phyloP scores from a whole-genome alignment of 2,888 invertebrate genomes.

The Pantelozetes paolii region DNA sequence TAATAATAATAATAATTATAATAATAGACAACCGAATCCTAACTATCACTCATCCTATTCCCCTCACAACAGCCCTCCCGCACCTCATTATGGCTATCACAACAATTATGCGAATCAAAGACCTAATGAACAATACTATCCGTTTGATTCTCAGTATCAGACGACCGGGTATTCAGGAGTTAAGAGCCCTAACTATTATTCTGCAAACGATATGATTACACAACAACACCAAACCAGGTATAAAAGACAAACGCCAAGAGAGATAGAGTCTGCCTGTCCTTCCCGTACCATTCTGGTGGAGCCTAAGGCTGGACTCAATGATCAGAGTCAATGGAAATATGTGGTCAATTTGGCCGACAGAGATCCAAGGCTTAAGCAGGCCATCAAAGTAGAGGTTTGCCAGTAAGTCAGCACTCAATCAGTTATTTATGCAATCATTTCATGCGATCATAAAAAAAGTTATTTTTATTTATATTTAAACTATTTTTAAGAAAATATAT shows the following conservation, averaged over 20 bases:
- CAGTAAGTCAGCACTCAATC: constrained; percentile 44
- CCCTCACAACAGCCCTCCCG: neutral
- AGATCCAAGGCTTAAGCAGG: constrained; percentile 47
- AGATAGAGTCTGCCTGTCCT: constrained; percentile 43
- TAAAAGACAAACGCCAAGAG: constrained; percentile 37
- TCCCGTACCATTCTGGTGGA: constrained; percentile 44
- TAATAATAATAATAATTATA: neutral
- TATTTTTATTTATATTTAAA: neutral
- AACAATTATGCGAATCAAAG: neutral
- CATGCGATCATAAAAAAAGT: no score
- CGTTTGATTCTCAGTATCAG: neutral
- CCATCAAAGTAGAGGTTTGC: constrained; percentile 48
- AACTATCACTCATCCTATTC: neutral
- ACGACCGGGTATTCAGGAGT: neutral
- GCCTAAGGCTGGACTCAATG: constrained; percentile 47
- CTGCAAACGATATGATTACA: neutral
- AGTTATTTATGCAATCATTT: no score
- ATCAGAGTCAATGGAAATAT: constrained; percentile 48
- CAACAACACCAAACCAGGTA: constrained; percentile 5
- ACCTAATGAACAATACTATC: neutral
- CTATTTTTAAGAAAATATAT: neutral
- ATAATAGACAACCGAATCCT: neutral
- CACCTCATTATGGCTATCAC: neutral
- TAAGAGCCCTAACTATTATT: constrained; percentile 17
- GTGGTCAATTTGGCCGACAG: constrained; percentile 47